These are phyloP conservation scores for Sinelater perroti DNA, from an alignment of 2,888 invertebrate species.

Conservation along the genomic window DNA sequence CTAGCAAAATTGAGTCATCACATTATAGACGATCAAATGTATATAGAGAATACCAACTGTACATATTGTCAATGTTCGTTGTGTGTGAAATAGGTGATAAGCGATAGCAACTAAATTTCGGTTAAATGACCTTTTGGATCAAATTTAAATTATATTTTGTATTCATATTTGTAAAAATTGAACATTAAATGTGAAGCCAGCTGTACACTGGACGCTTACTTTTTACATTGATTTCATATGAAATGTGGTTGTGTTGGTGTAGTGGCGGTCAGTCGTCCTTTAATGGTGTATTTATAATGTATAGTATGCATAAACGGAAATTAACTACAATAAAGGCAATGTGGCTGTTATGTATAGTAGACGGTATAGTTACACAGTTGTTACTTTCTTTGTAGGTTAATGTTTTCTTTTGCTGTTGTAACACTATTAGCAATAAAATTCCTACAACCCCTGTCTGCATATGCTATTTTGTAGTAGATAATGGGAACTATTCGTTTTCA, in stretches of 20 bases:
- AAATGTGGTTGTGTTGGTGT: conserved; percentile 4
- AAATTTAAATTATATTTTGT: conserved; percentile 37
- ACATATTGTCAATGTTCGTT: conserved; percentile 14
- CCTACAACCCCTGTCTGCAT: conserved; percentile 59
- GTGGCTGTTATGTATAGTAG: conserved; percentile 15
- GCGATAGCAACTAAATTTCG: conserved; percentile 3
- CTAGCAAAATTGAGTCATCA: conserved; percentile 11
- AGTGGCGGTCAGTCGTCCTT: neutral
- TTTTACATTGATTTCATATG: conserved; percentile 5
- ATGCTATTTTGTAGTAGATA: too few species aligned
- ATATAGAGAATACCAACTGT: conserved; percentile 10
- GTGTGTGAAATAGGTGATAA: conserved; percentile 3
- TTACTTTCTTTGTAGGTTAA: conserved; percentile 27
- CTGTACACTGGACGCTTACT: neutral
- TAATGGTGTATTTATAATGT: conserved; percentile 11
- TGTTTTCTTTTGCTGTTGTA: conserved; percentile 34
- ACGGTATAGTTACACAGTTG: conserved; percentile 13
- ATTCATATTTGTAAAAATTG: conserved; percentile 25
- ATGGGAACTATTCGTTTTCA: too few species aligned
- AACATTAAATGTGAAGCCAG: conserved; percentile 7
- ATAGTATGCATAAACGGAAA: conserved; percentile 5
- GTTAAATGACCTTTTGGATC: conserved; percentile 30
- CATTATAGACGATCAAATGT: conserved; percentile 10
- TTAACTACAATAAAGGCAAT: conserved; percentile 11
- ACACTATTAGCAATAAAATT: conserved; percentile 40